Base-by-base conservation (phyloP, 2,113 vertebrate genomes). In the Baryphthengus martii region DNA sequence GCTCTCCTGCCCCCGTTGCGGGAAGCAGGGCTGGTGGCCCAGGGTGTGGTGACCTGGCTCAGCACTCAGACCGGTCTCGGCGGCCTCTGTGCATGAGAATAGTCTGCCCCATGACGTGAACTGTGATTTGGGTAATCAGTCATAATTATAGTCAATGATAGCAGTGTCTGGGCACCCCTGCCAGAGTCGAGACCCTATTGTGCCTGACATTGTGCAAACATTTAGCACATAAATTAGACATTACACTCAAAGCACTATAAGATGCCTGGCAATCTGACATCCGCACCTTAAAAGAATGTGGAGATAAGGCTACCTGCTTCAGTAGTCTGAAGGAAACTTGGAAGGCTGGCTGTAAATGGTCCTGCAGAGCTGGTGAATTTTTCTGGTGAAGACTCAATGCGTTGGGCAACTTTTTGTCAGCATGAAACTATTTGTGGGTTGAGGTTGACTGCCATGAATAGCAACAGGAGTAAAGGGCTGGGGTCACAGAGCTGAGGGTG, bases 121-220 rank as follows among this genome's bases (percentile, higher is more conserved):
- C 76, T 7, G 53, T 31, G 83, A 93, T 96, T 94, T 93, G 83
- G 45, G 80, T 86, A 95, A 96, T 92, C 80, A 53, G 90, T 61
- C 8, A 0, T 95, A 96, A 96, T 95, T 96, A 89, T 0, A 68
- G 86, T 85, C 92, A 94, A 95, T 96, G 86, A 87, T 29, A 86
- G 72, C 40, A 52, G 65, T 56, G 90, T 92, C 90, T 96, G 79
- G 95, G 85, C 85, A 86, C 53, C 90, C 45, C 29, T 93, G 85
- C 61, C 90, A 93, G 61, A 86, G 65, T 33, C 79, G 44, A 85
- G 93, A 92, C 93, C 90, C 79, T 76, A 53, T 73, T 72, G 77
- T 61, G 77, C 66, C 85, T 8, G 5, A 82, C 52, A 65, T 68
- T 96, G 83, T 93, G 96, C 85, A 95, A 97, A 91, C 78, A 11